Evolutionary conservation across 2,797 vertebrate genomes (phyloP), one percentile per base, ranked within the genome.

Genomic region (Neostethus bicornis): DNA sequence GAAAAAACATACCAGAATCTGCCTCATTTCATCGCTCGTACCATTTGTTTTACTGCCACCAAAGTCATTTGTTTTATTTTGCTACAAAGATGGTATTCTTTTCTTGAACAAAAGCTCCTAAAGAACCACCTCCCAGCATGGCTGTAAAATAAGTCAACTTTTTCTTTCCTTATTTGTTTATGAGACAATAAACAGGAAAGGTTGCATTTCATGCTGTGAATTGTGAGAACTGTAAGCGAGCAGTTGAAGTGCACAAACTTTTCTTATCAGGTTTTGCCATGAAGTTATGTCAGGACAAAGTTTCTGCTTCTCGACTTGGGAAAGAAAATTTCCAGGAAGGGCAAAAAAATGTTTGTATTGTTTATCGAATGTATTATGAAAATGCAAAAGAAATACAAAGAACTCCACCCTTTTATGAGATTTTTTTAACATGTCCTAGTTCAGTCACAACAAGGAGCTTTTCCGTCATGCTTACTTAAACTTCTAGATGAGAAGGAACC

Each of bases 61-160:
- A 66, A 83, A 85, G 75, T 85, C 80, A 80, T 90, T 90, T 89
- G 88, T 89, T 87, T 89, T 77, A 78, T 79, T 88, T 82, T 61
- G 63, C 60, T 71, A 7, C 63, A 56, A 48, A 54, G 67, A 82
- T 86, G 84, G 73, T 70, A 88, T 89, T 89, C 81, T 90, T 82
- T 70, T 13, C 14, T 4, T 16, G 62, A 90, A 92, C 89, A 90
- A 92, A 89, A 87, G 85, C 63, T 0, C 5, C 39, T 35, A 54
- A 38, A 69, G 61, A 81, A 76, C 39, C 79, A 10, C 57, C 80
- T 62, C 84, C 79, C 81, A 38, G 14, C 29, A 17, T 7, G 24
- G 42, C 61, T 39, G 49, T 58, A 38, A 75, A 76, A 79, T 78
- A 64, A 77, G 26, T 61, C 42, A 19, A 63, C 42, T 66, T 66